Percentiles rank a stretch among this genome's conserved stretches.
These are phyloP conservation scores for Agonopterix heracliana DNA, from an alignment of 2,888 invertebrate species.

Conservation along the genomic window DNA sequence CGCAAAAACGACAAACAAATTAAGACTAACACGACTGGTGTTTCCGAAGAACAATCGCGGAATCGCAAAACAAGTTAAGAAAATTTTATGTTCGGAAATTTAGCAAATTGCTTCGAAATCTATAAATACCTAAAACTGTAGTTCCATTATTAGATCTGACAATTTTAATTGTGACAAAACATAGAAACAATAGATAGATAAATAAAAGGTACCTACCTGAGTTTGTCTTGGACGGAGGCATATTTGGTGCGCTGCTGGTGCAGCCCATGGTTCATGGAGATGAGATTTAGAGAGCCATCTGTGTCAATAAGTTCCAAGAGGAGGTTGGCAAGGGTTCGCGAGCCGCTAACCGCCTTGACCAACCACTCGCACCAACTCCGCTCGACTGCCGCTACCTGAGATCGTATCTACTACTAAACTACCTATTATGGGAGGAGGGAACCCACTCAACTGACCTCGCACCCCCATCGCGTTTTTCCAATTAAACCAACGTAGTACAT, in stretches of 20 bases:
- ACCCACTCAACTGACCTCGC: conserved; percentile 71
- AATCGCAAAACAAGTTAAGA: too few species aligned
- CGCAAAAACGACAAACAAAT: too few species aligned
- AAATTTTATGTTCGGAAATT: too few species aligned
- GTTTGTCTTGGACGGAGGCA: conserved; percentile 35
- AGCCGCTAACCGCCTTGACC: conserved; percentile 28
- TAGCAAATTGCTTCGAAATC: too few species aligned
- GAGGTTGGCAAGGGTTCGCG: conserved; percentile 14
- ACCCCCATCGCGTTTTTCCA: conserved; percentile 74
- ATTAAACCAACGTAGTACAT: conserved; percentile 61
- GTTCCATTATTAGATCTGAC: too few species aligned
- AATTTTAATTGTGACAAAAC: too few species aligned
- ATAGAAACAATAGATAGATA: too few species aligned
- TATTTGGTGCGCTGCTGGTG: conserved; percentile 63
- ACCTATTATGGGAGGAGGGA: conserved; percentile 66
- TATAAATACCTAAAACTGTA: too few species aligned
- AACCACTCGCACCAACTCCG: conserved; percentile 43
- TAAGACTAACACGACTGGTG: neutral
- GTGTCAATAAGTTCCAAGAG: neutral
- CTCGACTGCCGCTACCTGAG: conserved; percentile 49
- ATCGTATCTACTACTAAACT: conserved; percentile 46
- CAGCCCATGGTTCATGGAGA: conserved; percentile 58
- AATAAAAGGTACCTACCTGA: conserved; percentile 12
- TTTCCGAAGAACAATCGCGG: too few species aligned
- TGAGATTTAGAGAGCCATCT: conserved; percentile 23